These are phyloP conservation scores for Alviniconcha strummeri DNA, from an alignment of 2,888 invertebrate genomes.

Conservation along the genomic window DNA sequence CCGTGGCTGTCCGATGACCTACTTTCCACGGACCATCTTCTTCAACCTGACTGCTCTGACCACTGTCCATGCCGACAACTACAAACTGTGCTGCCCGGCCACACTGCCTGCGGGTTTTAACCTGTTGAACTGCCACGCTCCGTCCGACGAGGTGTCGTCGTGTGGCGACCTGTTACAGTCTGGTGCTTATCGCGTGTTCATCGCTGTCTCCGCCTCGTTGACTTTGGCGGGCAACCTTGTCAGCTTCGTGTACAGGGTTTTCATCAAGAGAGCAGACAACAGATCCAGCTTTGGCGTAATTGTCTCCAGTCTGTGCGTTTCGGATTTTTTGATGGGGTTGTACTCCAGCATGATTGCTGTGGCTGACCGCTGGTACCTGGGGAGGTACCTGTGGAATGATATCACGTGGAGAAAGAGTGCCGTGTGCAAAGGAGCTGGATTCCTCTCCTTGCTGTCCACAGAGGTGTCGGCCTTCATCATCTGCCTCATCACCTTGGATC, in stretches of 20 bases:
- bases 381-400: not conserved
- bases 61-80: not conserved
- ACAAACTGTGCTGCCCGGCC: slow-evolving; percentile 3
- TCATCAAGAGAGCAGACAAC: not conserved
- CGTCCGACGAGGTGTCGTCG: slow-evolving; percentile 24
- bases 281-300: not conserved
- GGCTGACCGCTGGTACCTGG: not conserved
- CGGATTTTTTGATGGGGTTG: slow-evolving; percentile 24
- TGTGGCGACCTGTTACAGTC: slow-evolving; percentile 23
- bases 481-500: slow-evolving; percentile 2
- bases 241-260: not conserved
- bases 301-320: not conserved
- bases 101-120: not conserved
- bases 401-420: not conserved
- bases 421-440: slow-evolving; percentile 2
- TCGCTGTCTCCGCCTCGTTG: not conserved
- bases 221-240: not conserved
- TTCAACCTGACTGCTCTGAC: not conserved
- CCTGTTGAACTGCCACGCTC: not conserved
- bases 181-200: not conserved
- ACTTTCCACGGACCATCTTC: not conserved
- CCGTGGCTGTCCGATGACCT: not conserved
- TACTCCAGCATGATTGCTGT: not conserved
- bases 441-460: not conserved
- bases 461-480: slow-evolving; percentile 16